Evolutionary conservation across 1,140 invertebrate species (phyloP).

Genomic region (Tetraneura akinire): DNA sequence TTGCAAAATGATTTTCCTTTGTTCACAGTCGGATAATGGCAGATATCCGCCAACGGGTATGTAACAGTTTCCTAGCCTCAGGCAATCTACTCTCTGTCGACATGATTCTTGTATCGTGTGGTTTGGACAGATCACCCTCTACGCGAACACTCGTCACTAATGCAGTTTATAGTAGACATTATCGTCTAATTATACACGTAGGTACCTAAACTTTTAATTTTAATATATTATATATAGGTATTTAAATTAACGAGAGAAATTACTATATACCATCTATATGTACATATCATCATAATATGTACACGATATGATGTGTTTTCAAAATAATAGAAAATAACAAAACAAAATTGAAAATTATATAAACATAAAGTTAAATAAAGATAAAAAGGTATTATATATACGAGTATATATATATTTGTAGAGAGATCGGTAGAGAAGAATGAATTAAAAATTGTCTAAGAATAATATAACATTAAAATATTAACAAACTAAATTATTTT

Average conservation of each 20-base stretch:
- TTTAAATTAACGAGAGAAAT: no score
- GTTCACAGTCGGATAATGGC: conserved; percentile 38
- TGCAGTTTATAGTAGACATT: background rate
- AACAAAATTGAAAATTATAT: no score
- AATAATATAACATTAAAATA: background rate
- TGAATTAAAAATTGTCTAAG: background rate
- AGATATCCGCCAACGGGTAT: conserved; percentile 25
- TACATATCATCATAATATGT: no score
- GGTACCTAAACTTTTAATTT: background rate
- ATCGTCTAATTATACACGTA: background rate
- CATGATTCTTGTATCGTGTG: background rate
- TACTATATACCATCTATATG: no score
- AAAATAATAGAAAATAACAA: no score
- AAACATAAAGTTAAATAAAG: no score
- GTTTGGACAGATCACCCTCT: conserved; percentile 4
- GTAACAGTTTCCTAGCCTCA: background rate
- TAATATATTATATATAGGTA: background rate
- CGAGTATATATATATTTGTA: no score
- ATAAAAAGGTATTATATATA: no score
- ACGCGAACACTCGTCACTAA: background rate
- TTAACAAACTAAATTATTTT: no score
- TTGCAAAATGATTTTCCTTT: conserved; percentile 22
- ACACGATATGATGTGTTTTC: no score
- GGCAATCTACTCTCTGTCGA: background rate
- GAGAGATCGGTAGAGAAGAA: background rate